Percentiles rank a stretch among this genome's conserved stretches.
Evolutionary conservation across 1,140 invertebrate species (phyloP).

Genomic region (roundworm (Caenorhabditis elegans)): WBcel235 BX284606.5:17567001-17567500

Average conservation of each 20-base stretch:
- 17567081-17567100: slow-evolving; percentile 16
- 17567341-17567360: too few species aligned
- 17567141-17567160: neutral
- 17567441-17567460: neutral
- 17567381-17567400: too few species aligned
- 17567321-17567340: too few species aligned
- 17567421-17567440: neutral
- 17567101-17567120: neutral
- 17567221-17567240: too few species aligned
- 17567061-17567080: neutral
- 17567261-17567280: too few species aligned
- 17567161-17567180: neutral
- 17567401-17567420: too few species aligned
- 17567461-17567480: neutral
- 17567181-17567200: too few species aligned
- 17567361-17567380: too few species aligned
- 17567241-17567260: too few species aligned
- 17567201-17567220: too few species aligned
- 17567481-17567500: neutral
- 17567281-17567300: too few species aligned
- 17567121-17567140: neutral
- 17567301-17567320: too few species aligned
- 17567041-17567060: neutral
- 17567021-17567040: slow-evolving; percentile 21
- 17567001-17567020: neutral